Percentiles rank a stretch among this genome's conserved stretches.
These are phyloP conservation scores for Melanotaenia nigrans DNA, from an alignment of 2,797 vertebrate species.

Conservation along the genomic window DNA sequence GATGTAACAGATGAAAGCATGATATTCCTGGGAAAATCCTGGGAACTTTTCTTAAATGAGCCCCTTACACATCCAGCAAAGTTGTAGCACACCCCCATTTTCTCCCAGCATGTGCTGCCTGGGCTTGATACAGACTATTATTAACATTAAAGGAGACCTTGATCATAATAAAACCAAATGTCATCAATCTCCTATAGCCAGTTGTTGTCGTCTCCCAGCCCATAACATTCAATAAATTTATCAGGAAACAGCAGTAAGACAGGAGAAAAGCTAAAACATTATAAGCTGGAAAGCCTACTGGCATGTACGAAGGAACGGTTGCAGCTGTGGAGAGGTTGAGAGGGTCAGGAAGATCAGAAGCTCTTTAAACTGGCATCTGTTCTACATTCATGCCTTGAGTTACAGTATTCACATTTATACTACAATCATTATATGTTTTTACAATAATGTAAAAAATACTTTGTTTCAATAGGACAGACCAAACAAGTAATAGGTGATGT, in stretches of 20 bases:
- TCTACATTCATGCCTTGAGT: constrained; percentile 11
- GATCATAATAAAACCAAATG: constrained; percentile 56
- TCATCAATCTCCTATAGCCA: constrained; percentile 45
- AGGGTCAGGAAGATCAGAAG: constrained; percentile 19
- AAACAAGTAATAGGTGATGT: constrained; percentile 10
- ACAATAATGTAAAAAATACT: constrained; percentile 26
- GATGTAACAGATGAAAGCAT: constrained; percentile 52
- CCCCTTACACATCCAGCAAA: constrained; percentile 53
- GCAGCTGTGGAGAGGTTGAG: background rate
- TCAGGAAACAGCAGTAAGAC: constrained; percentile 29
- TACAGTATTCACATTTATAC: constrained; percentile 8
- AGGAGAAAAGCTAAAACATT: constrained; percentile 13
- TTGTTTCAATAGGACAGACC: constrained; percentile 16
- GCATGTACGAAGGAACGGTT: constrained; percentile 13
- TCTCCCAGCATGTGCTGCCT: constrained; percentile 45
- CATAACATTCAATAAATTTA: constrained; percentile 37
- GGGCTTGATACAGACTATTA: constrained; percentile 53
- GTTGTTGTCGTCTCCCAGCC: constrained; percentile 19
- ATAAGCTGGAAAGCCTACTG: background rate
- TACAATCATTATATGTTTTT: constrained; percentile 1
- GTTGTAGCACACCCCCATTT: constrained; percentile 38
- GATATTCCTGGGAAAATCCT: constrained; percentile 65
- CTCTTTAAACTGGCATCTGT: background rate
- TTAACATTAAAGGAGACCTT: constrained; percentile 59
- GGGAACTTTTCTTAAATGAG: constrained; percentile 52